These are phyloP conservation scores for Perithous albicinctus DNA, from an alignment of 2,888 invertebrate species.

Conservation along the genomic window DNA sequence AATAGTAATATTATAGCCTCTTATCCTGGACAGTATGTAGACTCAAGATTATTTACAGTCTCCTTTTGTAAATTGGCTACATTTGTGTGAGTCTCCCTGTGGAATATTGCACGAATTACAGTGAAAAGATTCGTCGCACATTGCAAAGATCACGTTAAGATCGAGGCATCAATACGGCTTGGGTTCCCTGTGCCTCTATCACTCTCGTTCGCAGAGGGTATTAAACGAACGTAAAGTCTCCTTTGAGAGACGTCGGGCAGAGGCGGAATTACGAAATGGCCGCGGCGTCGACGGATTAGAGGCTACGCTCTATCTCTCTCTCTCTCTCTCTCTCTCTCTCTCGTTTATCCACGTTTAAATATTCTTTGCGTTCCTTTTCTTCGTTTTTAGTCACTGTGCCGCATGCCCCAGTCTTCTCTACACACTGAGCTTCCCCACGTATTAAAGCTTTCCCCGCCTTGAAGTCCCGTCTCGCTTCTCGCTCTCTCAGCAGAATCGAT, in stretches of 20 bases:
- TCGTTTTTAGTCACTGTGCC: neutral
- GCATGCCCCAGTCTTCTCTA: neutral
- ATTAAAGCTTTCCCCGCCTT: too few species aligned
- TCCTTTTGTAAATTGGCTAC: neutral
- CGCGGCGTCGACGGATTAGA: conserved; percentile 26
- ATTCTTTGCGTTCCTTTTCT: neutral
- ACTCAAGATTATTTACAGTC: neutral
- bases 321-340: too few species aligned
- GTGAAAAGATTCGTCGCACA: conserved; percentile 8
- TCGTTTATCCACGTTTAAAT: conserved; percentile 8
- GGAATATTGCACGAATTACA: neutral
- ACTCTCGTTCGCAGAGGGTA: neutral
- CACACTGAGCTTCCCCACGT: neutral
- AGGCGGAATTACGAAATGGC: conserved; percentile 48
- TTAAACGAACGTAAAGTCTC: conserved; percentile 38
- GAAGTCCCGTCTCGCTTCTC: conserved; percentile 13
- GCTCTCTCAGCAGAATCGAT: conserved; percentile 17
- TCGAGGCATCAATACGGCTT: neutral
- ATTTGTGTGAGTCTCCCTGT: neutral
- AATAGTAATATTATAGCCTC: neutral
- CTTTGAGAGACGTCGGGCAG: conserved; percentile 20
- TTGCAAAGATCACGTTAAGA: neutral
- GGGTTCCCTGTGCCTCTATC: neutral
- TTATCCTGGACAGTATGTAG: neutral
- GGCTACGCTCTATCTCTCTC: too few species aligned